A percentile compares a stretch with the other conserved stretches of the same genome.
Conservation (phyloP, 1,140 invertebrate species). For the Drosophila dunni region DNA sequence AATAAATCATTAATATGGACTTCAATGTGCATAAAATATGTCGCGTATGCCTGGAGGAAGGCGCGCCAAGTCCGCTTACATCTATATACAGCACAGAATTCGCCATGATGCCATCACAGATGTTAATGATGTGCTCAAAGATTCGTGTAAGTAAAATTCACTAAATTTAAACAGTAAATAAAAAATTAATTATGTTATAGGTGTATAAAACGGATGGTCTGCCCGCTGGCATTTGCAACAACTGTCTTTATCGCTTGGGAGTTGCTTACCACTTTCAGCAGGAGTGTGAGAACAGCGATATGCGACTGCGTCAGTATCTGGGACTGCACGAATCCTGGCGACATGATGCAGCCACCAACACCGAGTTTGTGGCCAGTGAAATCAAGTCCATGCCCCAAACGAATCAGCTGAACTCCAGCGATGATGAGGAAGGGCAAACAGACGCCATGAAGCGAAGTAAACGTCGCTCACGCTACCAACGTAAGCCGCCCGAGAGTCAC, state of each 20-base stretch:
- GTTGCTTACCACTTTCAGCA: slow-evolving; percentile 89
- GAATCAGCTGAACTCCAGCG: slow-evolving; percentile 38
- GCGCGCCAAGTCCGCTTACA: slow-evolving; percentile 84
- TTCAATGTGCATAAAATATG: slow-evolving; percentile 86
- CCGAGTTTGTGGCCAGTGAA: slow-evolving; percentile 58
- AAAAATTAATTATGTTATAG: slow-evolving; percentile 75
- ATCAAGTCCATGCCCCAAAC: slow-evolving; percentile 31
- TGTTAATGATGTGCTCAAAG: slow-evolving; percentile 88
- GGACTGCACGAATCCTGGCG: slow-evolving; percentile 84
- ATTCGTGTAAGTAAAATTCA: slow-evolving; percentile 85
- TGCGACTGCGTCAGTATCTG: slow-evolving; percentile 87
- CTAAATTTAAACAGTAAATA: background rate
- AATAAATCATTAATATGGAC: slow-evolving; percentile 54
- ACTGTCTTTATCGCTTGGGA: slow-evolving; percentile 88
- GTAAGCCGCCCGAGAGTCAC: slow-evolving; percentile 86
- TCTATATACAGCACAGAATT: slow-evolving; percentile 88
- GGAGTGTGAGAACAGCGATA: slow-evolving; percentile 88
- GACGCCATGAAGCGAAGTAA: slow-evolving; percentile 55
- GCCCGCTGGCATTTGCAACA: slow-evolving; percentile 88
- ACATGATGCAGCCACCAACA: slow-evolving; percentile 81
- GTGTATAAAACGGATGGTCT: slow-evolving; percentile 87
- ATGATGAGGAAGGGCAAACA: slow-evolving; percentile 64
- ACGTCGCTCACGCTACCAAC: slow-evolving; percentile 85
- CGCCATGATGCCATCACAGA: slow-evolving; percentile 87
- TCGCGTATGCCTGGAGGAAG: slow-evolving; percentile 88